phyloP scores from a whole-genome alignment of 2,797 vertebrate species.

The Cheirogaleus major region DNA sequence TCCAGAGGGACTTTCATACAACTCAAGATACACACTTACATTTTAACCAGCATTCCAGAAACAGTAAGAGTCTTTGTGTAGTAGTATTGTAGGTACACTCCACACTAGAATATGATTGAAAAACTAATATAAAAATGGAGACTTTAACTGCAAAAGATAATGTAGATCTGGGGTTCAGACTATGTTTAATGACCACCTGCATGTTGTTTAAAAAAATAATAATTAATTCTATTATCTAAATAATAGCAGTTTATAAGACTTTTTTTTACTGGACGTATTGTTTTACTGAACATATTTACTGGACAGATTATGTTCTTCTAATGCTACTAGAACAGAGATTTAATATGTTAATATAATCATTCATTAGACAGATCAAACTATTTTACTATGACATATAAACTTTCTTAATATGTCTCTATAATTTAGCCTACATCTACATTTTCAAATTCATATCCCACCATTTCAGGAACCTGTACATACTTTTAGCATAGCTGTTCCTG shows the following conservation, averaged over 20 bases:
- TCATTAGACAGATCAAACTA: not conserved
- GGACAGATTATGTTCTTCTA: not conserved
- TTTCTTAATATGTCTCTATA: not conserved
- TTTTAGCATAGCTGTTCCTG: not conserved
- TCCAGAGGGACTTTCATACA: not conserved
- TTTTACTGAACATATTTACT: too few species aligned
- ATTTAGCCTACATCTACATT: not conserved
- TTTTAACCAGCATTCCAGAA: not conserved
- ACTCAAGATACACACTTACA: not conserved
- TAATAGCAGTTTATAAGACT: not conserved
- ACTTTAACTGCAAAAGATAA: not conserved
- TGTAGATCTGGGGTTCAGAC: not conserved
- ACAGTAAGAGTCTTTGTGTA: not conserved
- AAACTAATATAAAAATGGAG: not conserved
- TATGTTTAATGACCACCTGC: not conserved
- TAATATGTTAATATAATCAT: not conserved
- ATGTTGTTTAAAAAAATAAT: not conserved
- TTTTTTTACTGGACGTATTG: too few species aligned
- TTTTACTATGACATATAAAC: not conserved
- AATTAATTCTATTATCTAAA: not conserved
- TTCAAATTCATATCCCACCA: not conserved
- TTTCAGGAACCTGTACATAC: not conserved
- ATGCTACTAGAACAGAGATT: not conserved
- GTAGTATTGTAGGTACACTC: not conserved
- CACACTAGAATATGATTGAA: not conserved